phyloP scores from a whole-genome alignment of 2,113 vertebrate genomes.

The Cranoglanis bouderius region DNA sequence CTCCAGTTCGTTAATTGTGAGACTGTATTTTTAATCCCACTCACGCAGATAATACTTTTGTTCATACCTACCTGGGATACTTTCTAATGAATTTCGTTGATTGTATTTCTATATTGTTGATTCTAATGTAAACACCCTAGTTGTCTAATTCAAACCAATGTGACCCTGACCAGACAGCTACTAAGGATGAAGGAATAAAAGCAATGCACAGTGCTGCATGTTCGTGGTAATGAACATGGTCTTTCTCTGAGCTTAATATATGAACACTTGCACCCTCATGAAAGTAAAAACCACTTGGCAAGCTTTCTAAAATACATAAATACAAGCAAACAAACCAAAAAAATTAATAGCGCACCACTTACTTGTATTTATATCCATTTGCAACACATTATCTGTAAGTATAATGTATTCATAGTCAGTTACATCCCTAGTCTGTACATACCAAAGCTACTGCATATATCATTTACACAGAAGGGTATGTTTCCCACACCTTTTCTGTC shows the following conservation, averaged over 20 bases:
- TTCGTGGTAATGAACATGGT: not conserved
- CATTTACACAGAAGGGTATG: not conserved
- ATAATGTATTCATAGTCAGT: not conserved
- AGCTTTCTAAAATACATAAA: not conserved
- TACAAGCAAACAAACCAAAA: not conserved
- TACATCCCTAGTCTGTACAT: not conserved
- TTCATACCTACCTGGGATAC: not conserved
- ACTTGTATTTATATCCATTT: not conserved
- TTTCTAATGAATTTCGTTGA: not conserved
- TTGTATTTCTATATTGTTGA: not conserved
- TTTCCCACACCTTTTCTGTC: not conserved
- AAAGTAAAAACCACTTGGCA: not conserved
- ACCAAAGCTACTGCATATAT: not conserved
- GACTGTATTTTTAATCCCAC: not conserved
- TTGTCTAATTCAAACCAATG: not conserved
- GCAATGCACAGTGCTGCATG: not conserved
- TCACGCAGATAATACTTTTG: not conserved
- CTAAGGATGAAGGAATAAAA: not conserved
- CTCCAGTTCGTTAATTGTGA: not conserved
- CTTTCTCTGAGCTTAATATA: not conserved
- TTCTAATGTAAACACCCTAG: not conserved
- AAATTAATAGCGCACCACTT: not conserved
- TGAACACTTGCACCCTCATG: not conserved
- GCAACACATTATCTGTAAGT: not conserved
- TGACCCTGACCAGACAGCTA: not conserved